phyloP scores from a whole-genome alignment of 1,140 invertebrate genomes.

The Phocides pigmalion region DNA sequence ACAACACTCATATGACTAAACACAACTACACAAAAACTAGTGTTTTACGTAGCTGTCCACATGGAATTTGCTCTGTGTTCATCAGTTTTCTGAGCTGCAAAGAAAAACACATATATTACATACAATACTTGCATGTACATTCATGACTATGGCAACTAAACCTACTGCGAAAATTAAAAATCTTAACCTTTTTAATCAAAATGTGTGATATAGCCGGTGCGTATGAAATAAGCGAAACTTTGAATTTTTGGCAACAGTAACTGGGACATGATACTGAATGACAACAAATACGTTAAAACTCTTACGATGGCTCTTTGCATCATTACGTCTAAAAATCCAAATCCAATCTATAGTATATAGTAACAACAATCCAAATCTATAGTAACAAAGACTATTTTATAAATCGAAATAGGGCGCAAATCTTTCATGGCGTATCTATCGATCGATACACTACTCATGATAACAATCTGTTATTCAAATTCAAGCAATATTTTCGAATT shows the following conservation, averaged over 20 bases:
- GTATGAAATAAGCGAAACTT: slow-evolving; percentile 23
- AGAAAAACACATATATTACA: slow-evolving; percentile 53
- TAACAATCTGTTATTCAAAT: too few relatives aligned
- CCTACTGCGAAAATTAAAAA: too few relatives aligned
- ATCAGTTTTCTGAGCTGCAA: slow-evolving; percentile 59
- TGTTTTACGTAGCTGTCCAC: slow-evolving; percentile 44
- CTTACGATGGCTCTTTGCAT: neutral
- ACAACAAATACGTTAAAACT: slow-evolving; percentile 10
- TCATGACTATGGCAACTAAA: slow-evolving; percentile 8
- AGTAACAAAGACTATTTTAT: too few relatives aligned
- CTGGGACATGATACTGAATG: slow-evolving; percentile 11
- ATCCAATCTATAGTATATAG: too few relatives aligned
- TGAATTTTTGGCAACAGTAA: slow-evolving; percentile 19
- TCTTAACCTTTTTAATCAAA: neutral
- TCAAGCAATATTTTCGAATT: too few relatives aligned
- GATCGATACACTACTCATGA: neutral
- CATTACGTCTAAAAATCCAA: slow-evolving; percentile 8
- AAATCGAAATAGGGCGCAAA: too few relatives aligned
- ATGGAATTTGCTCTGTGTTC: slow-evolving; percentile 73
- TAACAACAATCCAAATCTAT: too few relatives aligned
- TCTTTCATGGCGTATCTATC: too few relatives aligned
- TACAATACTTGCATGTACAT: slow-evolving; percentile 29
- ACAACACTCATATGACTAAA: slow-evolving; percentile 36
- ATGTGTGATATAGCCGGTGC: slow-evolving; percentile 21
- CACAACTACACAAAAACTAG: slow-evolving; percentile 36